phyloP scores from a whole-genome alignment of 2,888 invertebrate species.

The Nephrotoma appendiculata region DNA sequence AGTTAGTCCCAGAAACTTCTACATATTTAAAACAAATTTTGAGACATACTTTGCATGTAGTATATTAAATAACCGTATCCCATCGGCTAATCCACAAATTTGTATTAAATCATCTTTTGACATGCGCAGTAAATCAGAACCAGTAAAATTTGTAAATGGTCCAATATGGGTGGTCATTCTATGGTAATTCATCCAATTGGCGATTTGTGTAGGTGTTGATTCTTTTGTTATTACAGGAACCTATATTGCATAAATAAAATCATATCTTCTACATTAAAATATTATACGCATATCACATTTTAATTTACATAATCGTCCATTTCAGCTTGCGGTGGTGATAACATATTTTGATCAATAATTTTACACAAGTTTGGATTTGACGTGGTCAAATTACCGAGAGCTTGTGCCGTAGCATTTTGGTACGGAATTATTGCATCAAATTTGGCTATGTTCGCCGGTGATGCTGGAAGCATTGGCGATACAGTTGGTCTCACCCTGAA shows the following conservation, averaged over 20 bases:
- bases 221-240: slow-evolving; percentile 35
- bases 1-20: background rate
- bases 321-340: slow-evolving; percentile 28
- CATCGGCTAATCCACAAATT: slow-evolving; percentile 88
- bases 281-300: background rate
- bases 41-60: slow-evolving; percentile 63
- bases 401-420: slow-evolving; percentile 19
- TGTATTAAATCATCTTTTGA: slow-evolving; percentile 85
- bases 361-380: slow-evolving; percentile 31
- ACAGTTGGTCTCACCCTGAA: slow-evolving; percentile 25
- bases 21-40: background rate
- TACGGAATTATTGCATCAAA: slow-evolving; percentile 30
- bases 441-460: slow-evolving; percentile 32
- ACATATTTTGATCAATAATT: slow-evolving; percentile 30
- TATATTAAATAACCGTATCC: slow-evolving; percentile 83
- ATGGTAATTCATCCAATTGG: slow-evolving; percentile 63
- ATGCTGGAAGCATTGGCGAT: slow-evolving; percentile 27
- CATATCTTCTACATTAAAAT: background rate
- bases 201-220: slow-evolving; percentile 55
- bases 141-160: slow-evolving; percentile 75
- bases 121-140: slow-evolving; percentile 72
- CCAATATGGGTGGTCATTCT: slow-evolving; percentile 61
- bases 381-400: slow-evolving; percentile 22
- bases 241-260: background rate
- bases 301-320: slow-evolving; percentile 28